phyloP scores from a whole-genome alignment of 2,797 vertebrate species.

The Dryobates pubescens region DNA sequence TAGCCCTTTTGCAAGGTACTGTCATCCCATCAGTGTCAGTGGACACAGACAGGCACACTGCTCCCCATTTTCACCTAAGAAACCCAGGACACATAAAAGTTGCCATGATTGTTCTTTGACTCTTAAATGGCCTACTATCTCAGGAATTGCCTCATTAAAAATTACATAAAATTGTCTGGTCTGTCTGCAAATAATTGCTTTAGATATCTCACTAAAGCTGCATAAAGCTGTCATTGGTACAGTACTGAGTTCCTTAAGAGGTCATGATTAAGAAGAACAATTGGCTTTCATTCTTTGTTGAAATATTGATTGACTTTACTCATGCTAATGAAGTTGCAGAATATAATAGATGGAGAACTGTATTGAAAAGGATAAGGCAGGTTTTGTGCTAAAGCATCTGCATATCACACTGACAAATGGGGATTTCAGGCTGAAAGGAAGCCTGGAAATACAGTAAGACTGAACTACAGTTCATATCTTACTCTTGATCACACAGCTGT shows the following conservation, averaged over 20 bases:
- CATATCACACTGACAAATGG: rapidly evolving
- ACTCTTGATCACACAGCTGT: background rate
- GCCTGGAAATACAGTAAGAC: background rate
- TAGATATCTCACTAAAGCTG: background rate
- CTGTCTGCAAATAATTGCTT: constrained; percentile 8
- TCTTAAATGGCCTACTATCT: background rate
- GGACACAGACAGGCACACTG: background rate
- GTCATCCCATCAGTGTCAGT: background rate
- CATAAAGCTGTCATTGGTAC: background rate
- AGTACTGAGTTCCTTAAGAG: background rate
- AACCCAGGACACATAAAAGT: background rate
- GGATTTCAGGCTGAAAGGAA: background rate
- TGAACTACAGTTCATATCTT: background rate
- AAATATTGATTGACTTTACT: constrained; percentile 34
- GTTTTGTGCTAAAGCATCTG: background rate
- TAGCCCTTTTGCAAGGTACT: background rate
- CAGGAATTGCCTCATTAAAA: constrained; percentile 7
- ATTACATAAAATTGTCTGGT: background rate
- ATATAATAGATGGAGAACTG: background rate
- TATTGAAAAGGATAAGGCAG: background rate
- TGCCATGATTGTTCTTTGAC: background rate
- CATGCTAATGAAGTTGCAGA: background rate
- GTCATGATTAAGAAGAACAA: background rate
- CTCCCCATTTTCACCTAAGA: background rate
- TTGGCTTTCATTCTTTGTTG: background rate